phyloP scores from a whole-genome alignment of 2,888 invertebrate species.

The Drosophila antonietae region DNA sequence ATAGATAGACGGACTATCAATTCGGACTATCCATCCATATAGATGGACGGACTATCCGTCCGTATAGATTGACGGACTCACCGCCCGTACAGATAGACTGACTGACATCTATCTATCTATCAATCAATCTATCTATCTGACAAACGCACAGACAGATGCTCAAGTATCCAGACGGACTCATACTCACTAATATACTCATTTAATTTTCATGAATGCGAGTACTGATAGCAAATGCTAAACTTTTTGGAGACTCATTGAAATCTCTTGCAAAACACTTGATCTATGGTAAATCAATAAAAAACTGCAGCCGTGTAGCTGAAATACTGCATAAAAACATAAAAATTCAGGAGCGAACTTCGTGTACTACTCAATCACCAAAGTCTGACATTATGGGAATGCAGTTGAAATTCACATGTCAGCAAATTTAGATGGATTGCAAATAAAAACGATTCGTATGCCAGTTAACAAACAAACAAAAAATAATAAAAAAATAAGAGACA shows the following conservation, averaged over 20 bases:
- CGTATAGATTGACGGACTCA: too few relatives aligned
- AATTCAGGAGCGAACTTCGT: background rate
- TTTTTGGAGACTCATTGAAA: background rate
- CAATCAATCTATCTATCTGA: too few relatives aligned
- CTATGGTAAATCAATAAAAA: background rate
- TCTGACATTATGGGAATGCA: conserved; percentile 3
- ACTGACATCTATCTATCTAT: too few relatives aligned
- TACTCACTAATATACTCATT: background rate
- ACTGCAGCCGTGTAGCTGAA: background rate
- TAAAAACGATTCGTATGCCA: background rate
- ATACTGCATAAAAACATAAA: background rate
- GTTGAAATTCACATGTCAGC: background rate
- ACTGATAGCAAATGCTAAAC: background rate
- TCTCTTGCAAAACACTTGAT: background rate
- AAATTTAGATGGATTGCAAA: background rate
- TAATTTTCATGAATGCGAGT: background rate
- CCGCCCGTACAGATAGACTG: too few relatives aligned
- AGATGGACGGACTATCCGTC: too few relatives aligned
- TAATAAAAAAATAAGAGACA: background rate
- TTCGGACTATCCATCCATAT: too few relatives aligned
- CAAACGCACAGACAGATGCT: too few relatives aligned
- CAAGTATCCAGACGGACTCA: too few relatives aligned
- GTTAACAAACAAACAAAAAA: background rate
- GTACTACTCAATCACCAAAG: background rate
- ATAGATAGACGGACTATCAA: too few relatives aligned